A percentile compares a stretch with the other conserved stretches of the same genome.
Conservation (phyloP, 2,888 invertebrate species). For the Nesidiocoris tenuis region DNA sequence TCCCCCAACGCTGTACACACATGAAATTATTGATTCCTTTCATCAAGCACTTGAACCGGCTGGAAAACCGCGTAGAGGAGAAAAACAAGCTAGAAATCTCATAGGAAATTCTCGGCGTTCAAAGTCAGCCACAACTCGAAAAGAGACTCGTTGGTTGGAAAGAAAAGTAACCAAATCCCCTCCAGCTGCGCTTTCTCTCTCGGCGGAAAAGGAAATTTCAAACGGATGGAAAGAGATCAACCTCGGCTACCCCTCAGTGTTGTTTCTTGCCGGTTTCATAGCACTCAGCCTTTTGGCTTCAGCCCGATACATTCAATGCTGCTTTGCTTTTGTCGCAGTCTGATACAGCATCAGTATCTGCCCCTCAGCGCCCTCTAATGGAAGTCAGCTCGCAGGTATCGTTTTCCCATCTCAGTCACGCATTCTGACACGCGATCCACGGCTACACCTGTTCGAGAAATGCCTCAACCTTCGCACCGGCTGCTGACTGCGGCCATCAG, state of each 20-base stretch:
- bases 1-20: too few relatives aligned
- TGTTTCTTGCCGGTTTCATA: background rate
- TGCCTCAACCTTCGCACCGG: background rate
- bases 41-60: too few relatives aligned
- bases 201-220: background rate
- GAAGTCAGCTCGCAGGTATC: background rate
- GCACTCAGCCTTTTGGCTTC: background rate
- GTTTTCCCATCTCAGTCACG: conserved; percentile 9
- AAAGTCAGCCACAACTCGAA: background rate
- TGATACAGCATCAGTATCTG: background rate
- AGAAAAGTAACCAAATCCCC: background rate
- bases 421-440: background rate
- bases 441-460: background rate
- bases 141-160: background rate
- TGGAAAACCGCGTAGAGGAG: too few relatives aligned
- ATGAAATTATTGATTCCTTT: too few relatives aligned
- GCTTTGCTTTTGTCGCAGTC: background rate
- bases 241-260: background rate
- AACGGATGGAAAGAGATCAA: background rate
- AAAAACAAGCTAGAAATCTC: too few relatives aligned
- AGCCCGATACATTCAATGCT: background rate
- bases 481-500: background rate
- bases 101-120: background rate
- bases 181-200: background rate
- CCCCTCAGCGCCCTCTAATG: background rate